Evolutionary conservation across 2,797 vertebrate species (phyloP), one percentile per base, ranked within the genome.

Genomic region (Spheniscus humboldti): DNA sequence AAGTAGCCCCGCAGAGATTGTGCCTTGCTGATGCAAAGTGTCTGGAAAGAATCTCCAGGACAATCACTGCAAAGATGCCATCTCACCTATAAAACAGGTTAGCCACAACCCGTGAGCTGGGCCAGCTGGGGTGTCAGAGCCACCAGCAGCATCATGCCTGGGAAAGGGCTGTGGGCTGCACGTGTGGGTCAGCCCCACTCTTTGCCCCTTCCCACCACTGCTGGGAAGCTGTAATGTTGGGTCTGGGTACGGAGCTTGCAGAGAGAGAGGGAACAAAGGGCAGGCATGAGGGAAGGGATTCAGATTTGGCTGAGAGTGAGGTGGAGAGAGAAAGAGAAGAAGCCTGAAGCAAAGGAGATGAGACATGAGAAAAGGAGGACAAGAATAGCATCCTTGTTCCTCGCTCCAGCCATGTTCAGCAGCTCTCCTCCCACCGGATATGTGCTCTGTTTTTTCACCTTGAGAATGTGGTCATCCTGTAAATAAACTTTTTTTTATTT

Each of bases 121-220:
- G 22, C 10, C 72, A 73, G 15, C 16, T 73, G 19, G 7, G 6
- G 12, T 31, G 24, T n/a, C 80, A 91, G 18, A 56, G 18, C 11
- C 43, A 71, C 7, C 12, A 45, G 9, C 43, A 48, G 35, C 0
- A 0, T n/a, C 39, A 56, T 2, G 9, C 10, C 0, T 18, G 0
- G 24, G 37, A 79, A 48, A 76, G 19, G 22, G 9, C 19, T 56
- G 47, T 17, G 39, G 18, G 41, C 2, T 75, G 10, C 0, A 1
- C 0, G 1, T 31, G 31, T n/a, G 48, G 48, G 57, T 13, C 56
- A 72, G 30, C 6, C 8, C 22, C 3, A 1, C 20, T 15, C 4
- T 59, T 41, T 19, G 11, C 1, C 33, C 37, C 25, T 76, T 75
- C 35, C 14, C 15, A 28, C 22, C 23, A 5, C 57, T 50, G 13